phyloP scores from a whole-genome alignment of 2,113 vertebrate species.

The Scomber japonicus region DNA sequence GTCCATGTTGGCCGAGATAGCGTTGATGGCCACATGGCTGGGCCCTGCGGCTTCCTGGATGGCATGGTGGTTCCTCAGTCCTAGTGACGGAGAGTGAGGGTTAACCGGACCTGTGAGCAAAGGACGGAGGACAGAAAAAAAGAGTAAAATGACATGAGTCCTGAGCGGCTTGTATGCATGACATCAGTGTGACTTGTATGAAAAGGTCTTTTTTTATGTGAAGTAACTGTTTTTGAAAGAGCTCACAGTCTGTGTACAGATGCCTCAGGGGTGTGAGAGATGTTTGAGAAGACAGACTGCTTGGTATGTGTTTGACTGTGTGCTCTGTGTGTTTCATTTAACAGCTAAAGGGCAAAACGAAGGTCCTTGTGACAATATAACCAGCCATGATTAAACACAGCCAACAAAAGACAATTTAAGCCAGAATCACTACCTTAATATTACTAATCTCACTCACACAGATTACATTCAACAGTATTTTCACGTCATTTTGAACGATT shows the following conservation, averaged over 20 bases:
- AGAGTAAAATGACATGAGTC: background rate
- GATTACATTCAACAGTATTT: background rate
- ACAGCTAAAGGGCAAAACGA: constrained; percentile 26
- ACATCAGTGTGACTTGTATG: constrained; percentile 36
- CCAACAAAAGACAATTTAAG: background rate
- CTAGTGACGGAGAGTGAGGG: constrained; percentile 90
- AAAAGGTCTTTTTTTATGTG: constrained; percentile 52
- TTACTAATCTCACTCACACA: background rate
- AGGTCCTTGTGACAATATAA: constrained; percentile 22
- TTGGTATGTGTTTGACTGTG: constrained; percentile 35
- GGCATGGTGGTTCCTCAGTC: constrained; percentile 92
- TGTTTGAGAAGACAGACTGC: constrained; percentile 26
- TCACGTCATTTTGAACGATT: too few relatives aligned
- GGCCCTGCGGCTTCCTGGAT: constrained; percentile 95
- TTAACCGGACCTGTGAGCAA: constrained; percentile 76
- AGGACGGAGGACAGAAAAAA: constrained; percentile 28
- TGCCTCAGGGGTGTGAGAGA: constrained; percentile 16
- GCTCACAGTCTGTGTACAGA: constrained; percentile 14
- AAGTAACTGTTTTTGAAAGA: constrained; percentile 36
- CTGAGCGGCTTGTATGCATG: background rate
- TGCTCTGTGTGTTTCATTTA: constrained; percentile 18
- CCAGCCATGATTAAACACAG: constrained; percentile 7
- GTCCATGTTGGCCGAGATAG: constrained; percentile 99
- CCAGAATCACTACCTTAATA: background rate
- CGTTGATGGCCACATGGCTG: constrained; percentile 97